Evolutionary conservation across 2,113 vertebrate genomes (phyloP), one percentile per base, ranked within the genome.

Genomic region (Globicephala melas): DNA sequence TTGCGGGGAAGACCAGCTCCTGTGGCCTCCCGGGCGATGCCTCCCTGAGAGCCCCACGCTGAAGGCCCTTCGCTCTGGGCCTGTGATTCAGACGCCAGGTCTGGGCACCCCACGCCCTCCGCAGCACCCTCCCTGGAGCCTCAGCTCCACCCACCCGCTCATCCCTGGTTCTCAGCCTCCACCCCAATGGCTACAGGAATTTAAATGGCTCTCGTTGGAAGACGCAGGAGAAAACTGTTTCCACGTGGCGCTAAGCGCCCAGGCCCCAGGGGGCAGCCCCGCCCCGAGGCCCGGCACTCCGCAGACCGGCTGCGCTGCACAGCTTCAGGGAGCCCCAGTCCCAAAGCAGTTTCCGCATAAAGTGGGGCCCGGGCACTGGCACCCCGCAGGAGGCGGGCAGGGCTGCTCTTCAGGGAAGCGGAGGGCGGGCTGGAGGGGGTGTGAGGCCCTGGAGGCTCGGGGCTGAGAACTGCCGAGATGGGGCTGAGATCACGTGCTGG

Each of bases 211-310:
- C 87, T 62, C 55, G 62, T 3, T 3, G 71, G 95, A 92, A 94
- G 88, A 94, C 93, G 85, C 65, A 92, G 93, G 93, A 88, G 80
- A 92, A 92, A 89, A 89, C 68, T 21, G 87, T 89, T 96, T 88
- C 93, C 82, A 91, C 26, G 28, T 60, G 47, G 50, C 55, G 95
- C 63, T 70, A 83, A 73, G 92, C 20, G 8, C 83, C 44, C n/a
- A 55, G n/a, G 47, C 80, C 92, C 58, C 21, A 1, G 65, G 44
- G 47, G 38, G 23, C 7, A 44, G 44, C 67, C 55, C 86, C 44
- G 4, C 93, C 95, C 89, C 0, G 17, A 1, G 26, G 94, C 73
- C 89, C 25, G 12, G 23, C 70, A 12, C 63, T 55, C 11, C 4
- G 23, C 60, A 60, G 60, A 25, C 3, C 9, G 4, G 68, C 33